Percentiles rank a stretch among this genome's conserved stretches.
Conservation (phyloP, 2,113 vertebrate species). For the Oenanthe oenanthe region DNA sequence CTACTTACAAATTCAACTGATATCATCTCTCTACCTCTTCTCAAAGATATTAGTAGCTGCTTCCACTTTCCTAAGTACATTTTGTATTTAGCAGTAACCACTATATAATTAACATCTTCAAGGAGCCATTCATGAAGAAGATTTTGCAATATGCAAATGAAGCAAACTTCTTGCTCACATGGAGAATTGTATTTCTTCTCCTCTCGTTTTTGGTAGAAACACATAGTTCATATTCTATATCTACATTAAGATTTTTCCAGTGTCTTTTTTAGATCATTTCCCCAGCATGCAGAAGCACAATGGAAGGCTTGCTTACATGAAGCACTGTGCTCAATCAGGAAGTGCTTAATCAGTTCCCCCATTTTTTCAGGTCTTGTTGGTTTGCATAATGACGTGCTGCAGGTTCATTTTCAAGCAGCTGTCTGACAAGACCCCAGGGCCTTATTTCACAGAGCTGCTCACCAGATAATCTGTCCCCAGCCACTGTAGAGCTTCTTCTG, state of each 20-base stretch:
- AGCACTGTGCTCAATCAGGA: background rate
- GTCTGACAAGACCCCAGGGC: background rate
- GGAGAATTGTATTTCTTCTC: background rate
- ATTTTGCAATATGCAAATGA: background rate
- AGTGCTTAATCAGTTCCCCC: background rate
- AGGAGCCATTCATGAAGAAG: background rate
- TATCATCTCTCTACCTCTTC: background rate
- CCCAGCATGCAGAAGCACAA: background rate
- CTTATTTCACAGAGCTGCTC: background rate
- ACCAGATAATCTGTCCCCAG: background rate
- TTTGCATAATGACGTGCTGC: background rate
- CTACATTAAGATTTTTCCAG: background rate
- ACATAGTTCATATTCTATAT: background rate
- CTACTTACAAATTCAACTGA: background rate
- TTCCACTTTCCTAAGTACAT: background rate
- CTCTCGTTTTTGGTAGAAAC: background rate
- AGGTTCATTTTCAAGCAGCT: background rate
- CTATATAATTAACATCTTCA: background rate
- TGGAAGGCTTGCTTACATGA: background rate
- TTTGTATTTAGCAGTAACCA: background rate
- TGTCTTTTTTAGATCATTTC: background rate
- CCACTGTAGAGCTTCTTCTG: background rate
- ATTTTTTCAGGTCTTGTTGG: background rate
- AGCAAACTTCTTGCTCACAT: background rate
- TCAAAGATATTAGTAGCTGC: background rate